Evolutionary conservation across 2,113 vertebrate genomes (phyloP).

Genomic region (Hydropotes inermis): DNA sequence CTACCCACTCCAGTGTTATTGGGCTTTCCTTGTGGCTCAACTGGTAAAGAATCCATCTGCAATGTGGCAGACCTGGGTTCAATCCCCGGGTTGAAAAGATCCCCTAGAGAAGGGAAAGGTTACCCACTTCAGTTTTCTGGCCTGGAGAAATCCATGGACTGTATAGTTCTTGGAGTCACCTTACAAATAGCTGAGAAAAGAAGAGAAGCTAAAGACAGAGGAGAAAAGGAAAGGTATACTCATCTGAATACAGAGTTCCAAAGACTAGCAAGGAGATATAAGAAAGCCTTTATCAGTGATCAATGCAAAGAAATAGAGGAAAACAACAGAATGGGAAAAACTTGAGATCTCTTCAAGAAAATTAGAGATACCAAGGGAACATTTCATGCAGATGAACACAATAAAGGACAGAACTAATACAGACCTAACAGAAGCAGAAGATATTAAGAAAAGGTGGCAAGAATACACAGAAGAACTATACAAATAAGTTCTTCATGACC

Average conservation of each 20-base stretch:
- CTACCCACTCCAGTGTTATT: neutral
- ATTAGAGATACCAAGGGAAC: neutral
- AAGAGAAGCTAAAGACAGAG: neutral
- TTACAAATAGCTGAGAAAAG: neutral
- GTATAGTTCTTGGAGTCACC: neutral
- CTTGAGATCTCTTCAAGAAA: neutral
- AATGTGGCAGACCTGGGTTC: neutral
- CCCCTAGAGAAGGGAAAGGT: neutral
- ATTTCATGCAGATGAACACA: neutral
- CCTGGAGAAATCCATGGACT: neutral
- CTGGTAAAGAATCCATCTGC: neutral
- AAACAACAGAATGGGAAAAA: neutral
- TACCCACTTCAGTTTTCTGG: neutral
- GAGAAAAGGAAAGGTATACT: neutral
- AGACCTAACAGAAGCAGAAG: neutral
- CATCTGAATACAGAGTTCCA: neutral
- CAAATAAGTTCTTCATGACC: neutral
- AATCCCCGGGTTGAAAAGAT: neutral
- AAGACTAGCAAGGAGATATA: neutral
- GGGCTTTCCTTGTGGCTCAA: neutral
- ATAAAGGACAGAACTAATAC: neutral
- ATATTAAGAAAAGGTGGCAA: neutral
- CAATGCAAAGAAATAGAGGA: neutral
- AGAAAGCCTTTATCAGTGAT: neutral
- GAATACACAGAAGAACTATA: neutral